Evolutionary conservation across 1,140 invertebrate genomes (phyloP).

Genomic region (Lepidurus packardi): DNA sequence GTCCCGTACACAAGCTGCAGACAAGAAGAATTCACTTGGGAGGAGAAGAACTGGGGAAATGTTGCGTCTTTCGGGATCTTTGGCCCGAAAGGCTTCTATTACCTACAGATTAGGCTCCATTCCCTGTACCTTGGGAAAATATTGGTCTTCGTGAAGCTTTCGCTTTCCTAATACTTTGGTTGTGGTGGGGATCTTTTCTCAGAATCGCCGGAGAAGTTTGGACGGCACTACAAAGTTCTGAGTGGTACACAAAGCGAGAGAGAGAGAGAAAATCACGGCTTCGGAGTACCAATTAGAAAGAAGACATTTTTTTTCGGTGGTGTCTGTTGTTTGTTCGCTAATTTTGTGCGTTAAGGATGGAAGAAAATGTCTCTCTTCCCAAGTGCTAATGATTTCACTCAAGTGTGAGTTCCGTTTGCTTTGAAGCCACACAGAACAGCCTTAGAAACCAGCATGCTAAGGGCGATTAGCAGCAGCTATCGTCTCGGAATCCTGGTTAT

Average conservation of each 20-base stretch:
- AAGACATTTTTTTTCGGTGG: too few relatives aligned
- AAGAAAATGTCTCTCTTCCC: background rate
- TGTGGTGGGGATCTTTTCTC: background rate
- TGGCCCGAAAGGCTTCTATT: background rate
- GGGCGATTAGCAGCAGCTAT: background rate
- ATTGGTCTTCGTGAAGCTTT: background rate
- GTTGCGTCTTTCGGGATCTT: background rate
- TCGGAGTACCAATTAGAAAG: too few relatives aligned
- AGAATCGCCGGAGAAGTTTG: background rate
- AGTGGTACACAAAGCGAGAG: too few relatives aligned
- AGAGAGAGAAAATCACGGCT: too few relatives aligned
- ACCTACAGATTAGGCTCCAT: background rate
- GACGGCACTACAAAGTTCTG: too few relatives aligned
- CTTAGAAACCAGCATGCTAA: background rate
- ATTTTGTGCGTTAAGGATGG: background rate
- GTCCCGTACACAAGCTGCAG: background rate
- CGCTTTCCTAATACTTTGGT: background rate
- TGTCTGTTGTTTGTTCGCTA: background rate
- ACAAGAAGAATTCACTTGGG: background rate
- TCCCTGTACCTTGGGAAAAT: background rate
- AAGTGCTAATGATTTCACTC: constrained; percentile 7
- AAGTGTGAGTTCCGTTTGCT: constrained; percentile 5
- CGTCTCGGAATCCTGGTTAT: background rate
- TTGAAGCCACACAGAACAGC: background rate
- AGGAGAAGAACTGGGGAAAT: background rate